Evolutionary conservation across 2,113 vertebrate species (phyloP).

Genomic region (Bubo blakistoni): DNA sequence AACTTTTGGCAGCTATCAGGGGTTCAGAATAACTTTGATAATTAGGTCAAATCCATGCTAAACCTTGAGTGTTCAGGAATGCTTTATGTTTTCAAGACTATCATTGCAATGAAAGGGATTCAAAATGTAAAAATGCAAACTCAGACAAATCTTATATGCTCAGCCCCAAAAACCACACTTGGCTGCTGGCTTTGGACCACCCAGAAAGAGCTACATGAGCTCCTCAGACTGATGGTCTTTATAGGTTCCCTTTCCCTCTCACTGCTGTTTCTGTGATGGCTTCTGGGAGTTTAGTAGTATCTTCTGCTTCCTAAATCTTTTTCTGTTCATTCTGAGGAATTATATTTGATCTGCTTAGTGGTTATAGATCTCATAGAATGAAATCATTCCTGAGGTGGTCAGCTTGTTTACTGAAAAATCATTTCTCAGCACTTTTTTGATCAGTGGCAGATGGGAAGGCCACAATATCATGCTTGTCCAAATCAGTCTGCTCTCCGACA

Average conservation of each 20-base stretch:
- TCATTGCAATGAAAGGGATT: background rate
- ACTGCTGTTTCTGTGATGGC: background rate
- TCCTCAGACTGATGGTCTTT: background rate
- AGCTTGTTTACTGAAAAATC: background rate
- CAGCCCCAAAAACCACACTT: background rate
- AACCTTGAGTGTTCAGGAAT: background rate
- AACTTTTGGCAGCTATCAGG: background rate
- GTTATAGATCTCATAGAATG: background rate
- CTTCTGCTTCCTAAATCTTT: background rate
- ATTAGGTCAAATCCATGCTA: background rate
- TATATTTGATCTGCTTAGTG: background rate
- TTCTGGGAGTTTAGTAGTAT: background rate
- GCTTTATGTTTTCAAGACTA: background rate
- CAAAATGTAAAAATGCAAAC: background rate
- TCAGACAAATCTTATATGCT: background rate
- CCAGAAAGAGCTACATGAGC: background rate
- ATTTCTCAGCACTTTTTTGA: background rate
- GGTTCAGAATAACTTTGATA: background rate
- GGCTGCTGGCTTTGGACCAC: background rate
- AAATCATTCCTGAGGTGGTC: background rate
- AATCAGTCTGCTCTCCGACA: background rate
- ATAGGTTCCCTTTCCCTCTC: background rate
- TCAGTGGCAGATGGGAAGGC: background rate
- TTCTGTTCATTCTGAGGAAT: background rate
- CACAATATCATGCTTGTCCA: background rate